Base-by-base conservation (phyloP, 2,113 vertebrate species). In the Pleuronectes platessa region DNA sequence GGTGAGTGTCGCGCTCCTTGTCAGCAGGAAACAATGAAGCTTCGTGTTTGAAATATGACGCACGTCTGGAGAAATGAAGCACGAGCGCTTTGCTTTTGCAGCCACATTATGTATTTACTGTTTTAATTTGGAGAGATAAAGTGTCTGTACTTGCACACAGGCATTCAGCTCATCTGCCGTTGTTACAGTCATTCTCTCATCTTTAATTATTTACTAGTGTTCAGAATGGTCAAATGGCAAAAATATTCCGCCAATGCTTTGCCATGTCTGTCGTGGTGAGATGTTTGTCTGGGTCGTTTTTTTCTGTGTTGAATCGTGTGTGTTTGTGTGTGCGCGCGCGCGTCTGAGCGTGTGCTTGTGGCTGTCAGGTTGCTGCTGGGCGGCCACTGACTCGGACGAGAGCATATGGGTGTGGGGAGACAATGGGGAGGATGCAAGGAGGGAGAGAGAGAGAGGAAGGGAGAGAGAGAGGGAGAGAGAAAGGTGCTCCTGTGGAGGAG, bases 1-100 rank as follows among this genome's bases (percentile, higher is more conserved):
- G 96, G 97, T 98, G 89, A 89, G 93, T 83, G 40, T 54, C 20
- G 5, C 45, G 2, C 17, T 24, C n/a, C 20, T 2, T 21, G 18
- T 21, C 20, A 15, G 53, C 20, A 18, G 47, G 9, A 11, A 20
- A 24, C 23, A 69, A 55, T 3, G 37, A 21, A 2, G 11, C 3
- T 1, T 53, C 17, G 9, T 81, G 26, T 61, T 79, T 21, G 2
- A 45, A 0, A 12, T 42, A 3, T 42, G 40, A 42, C 40, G 3
- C 11, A 42, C 37, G 37, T 12, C 9, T 40, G 37, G 6, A 40
- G 37, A 12, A 40, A 40, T 2, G 0, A 11, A 59, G 31, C 2
- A 40, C 21, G 45, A n/a, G 21, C 21, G 24, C 14, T 51, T 31
- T 64, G n/a, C 27, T 14, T 27, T 11, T 42, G 23, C 35, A 23